phyloP scores from a whole-genome alignment of 1,140 invertebrate species.

The Saxidomus purpurata region DNA sequence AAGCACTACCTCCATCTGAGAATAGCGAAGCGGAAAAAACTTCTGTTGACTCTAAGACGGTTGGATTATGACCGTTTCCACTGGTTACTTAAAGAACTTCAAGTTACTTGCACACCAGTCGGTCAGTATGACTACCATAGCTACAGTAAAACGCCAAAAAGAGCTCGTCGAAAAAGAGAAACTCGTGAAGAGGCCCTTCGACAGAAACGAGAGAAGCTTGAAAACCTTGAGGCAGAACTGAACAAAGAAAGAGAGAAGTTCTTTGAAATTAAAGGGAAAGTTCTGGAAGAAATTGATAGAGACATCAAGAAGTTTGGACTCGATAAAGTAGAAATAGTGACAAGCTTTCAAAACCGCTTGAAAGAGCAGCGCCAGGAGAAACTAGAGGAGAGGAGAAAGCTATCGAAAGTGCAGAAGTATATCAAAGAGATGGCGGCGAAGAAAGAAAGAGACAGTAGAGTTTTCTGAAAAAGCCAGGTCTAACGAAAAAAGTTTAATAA shows the following conservation, averaged over 20 bases:
- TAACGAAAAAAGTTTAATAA: not conserved
- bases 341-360: slow-evolving; percentile 12
- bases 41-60: slow-evolving; percentile 90
- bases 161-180: slow-evolving; percentile 89
- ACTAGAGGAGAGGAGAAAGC: not conserved
- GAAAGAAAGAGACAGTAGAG: slow-evolving; percentile 13
- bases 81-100: slow-evolving; percentile 94
- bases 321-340: slow-evolving; percentile 75
- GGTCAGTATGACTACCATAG: slow-evolving; percentile 84
- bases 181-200: slow-evolving; percentile 90
- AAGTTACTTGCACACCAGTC: slow-evolving; percentile 90
- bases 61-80: slow-evolving; percentile 95
- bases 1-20: slow-evolving; percentile 90
- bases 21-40: slow-evolving; percentile 92
- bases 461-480: not conserved
- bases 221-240: slow-evolving; percentile 89
- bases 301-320: slow-evolving; percentile 91
- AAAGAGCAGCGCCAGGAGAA: slow-evolving; percentile 40
- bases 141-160: slow-evolving; percentile 79
- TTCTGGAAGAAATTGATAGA: slow-evolving; percentile 90
- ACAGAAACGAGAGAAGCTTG: slow-evolving; percentile 89
- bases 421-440: not conserved
- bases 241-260: slow-evolving; percentile 91
- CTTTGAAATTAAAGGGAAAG: slow-evolving; percentile 88
- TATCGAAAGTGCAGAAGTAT: not conserved